Evolutionary conservation across 2,113 vertebrate genomes (phyloP).

Genomic region (Labeo catla): DNA sequence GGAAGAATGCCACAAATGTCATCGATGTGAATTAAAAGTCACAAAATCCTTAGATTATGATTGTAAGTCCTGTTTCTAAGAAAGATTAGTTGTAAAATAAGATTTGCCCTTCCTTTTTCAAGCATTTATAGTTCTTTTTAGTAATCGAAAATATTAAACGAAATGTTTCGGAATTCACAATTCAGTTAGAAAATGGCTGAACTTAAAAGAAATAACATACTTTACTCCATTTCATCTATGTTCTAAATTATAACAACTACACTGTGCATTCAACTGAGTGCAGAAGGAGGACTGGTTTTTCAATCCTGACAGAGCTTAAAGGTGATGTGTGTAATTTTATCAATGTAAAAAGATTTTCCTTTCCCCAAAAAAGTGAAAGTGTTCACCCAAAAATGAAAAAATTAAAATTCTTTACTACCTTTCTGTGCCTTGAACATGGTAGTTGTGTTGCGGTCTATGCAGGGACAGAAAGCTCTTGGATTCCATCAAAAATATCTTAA

Average conservation of each 20-base stretch:
- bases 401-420: too few species aligned
- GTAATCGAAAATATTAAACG: background rate
- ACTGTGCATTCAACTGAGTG: too few species aligned
- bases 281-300: background rate
- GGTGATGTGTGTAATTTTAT: background rate
- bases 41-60: background rate
- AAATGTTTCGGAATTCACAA: background rate
- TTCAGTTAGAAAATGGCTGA: background rate
- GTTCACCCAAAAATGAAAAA: too few species aligned
- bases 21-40: background rate
- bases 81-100: background rate
- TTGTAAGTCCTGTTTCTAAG: background rate
- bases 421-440: too few species aligned
- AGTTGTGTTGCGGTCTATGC: too few species aligned
- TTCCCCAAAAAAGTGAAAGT: background rate
- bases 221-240: background rate
- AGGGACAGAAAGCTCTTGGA: too few species aligned
- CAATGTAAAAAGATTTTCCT: background rate
- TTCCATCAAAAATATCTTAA: too few species aligned
- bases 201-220: background rate
- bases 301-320: background rate
- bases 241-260: too few species aligned
- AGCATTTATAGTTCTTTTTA: background rate
- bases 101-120: background rate
- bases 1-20: background rate